These are phyloP conservation scores for Nannoperca obscura DNA, from an alignment of 2,797 vertebrate genomes.

Conservation along the genomic window DNA sequence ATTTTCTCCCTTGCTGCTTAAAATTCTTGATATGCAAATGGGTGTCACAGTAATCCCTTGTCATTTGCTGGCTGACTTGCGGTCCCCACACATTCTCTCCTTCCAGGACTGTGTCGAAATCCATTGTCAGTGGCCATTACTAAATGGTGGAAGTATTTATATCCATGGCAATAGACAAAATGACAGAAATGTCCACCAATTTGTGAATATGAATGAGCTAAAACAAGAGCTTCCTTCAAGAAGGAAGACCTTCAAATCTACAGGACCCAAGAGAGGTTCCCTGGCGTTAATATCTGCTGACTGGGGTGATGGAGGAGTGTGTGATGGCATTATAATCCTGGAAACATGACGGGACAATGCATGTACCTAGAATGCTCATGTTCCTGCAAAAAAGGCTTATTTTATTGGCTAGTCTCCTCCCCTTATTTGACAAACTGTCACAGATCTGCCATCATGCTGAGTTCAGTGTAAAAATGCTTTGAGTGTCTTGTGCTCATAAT, in stretches of 20 bases:
- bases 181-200: neutral
- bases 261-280: neutral
- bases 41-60: slow-evolving; percentile 84
- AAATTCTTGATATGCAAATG: slow-evolving; percentile 88
- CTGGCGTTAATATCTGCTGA: neutral
- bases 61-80: slow-evolving; percentile 62
- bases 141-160: slow-evolving; percentile 5
- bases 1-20: slow-evolving; percentile 85
- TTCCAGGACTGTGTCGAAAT: slow-evolving; percentile 30
- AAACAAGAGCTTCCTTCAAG: neutral
- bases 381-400: neutral
- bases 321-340: neutral
- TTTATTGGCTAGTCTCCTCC: neutral
- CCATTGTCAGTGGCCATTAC: slow-evolving; percentile 42
- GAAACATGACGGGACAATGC: neutral
- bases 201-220: neutral
- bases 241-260: neutral
- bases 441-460: neutral
- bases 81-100: slow-evolving; percentile 43
- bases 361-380: neutral
- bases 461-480: neutral
- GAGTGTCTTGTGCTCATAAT: neutral
- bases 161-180: slow-evolving; percentile 4
- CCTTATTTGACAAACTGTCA: neutral
- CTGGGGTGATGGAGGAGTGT: neutral